phyloP scores from a whole-genome alignment of 2,888 invertebrate species.

The Sesamia inferens region DNA sequence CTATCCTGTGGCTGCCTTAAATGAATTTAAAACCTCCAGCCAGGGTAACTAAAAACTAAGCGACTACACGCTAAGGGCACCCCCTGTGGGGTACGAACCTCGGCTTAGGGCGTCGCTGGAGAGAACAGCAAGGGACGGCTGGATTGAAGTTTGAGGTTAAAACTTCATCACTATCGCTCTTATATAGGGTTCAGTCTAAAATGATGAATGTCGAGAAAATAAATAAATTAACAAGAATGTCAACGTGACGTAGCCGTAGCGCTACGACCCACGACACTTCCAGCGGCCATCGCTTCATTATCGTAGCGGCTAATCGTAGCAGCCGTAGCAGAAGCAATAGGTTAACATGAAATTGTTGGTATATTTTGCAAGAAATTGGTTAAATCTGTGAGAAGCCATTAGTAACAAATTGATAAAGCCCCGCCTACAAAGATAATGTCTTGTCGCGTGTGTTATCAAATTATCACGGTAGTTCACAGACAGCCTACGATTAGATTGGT shows the following conservation, averaged over 20 bases:
- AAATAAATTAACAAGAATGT: constrained; percentile 7
- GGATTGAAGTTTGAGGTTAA: no score
- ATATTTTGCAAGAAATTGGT: constrained; percentile 21
- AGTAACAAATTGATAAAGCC: constrained; percentile 27
- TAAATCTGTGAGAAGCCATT: constrained; percentile 22
- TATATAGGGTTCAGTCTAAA: neutral
- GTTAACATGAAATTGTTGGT: constrained; percentile 34
- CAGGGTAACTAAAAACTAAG: no score
- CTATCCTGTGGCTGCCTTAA: no score
- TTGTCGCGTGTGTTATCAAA: constrained; percentile 6
- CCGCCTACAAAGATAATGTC: constrained; percentile 26
- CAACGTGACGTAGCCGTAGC: constrained; percentile 38
- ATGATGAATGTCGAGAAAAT: neutral
- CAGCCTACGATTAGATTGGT: neutral
- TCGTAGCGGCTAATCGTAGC: constrained; percentile 41
- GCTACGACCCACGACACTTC: constrained; percentile 44
- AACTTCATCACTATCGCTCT: neutral
- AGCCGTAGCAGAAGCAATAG: constrained; percentile 47
- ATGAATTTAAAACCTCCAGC: no score
- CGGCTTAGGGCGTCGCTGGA: no score
- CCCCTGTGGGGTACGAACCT: no score
- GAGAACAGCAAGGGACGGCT: no score
- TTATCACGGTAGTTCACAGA: constrained; percentile 8
- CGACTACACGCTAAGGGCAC: no score
- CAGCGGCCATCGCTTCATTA: constrained; percentile 25